These are phyloP conservation scores for Anguilla japonica DNA, from an alignment of 2,113 vertebrate species.

Conservation along the genomic window DNA sequence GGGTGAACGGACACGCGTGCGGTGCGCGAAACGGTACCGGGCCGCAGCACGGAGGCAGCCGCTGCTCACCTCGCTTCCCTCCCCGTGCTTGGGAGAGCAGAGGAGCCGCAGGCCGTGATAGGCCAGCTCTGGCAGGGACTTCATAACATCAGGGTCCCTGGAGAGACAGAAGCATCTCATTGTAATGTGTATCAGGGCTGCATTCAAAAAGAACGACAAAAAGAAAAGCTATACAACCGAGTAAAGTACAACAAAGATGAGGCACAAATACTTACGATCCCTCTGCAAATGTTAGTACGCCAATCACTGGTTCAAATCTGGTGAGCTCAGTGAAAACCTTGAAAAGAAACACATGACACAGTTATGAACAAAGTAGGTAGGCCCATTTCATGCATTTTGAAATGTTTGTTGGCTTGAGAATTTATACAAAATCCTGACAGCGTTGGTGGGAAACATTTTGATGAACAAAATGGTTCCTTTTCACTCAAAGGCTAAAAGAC, in stretches of 20 bases:
- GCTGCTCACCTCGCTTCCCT: constrained; percentile 76
- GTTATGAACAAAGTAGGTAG: not conserved
- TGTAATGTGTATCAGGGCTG: not conserved
- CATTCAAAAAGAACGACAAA: constrained; percentile 24
- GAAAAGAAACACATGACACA: constrained; percentile 27
- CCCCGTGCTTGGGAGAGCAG: constrained; percentile 76
- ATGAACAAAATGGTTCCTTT: not conserved
- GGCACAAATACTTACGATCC: constrained; percentile 32
- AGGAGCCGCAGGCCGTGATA: constrained; percentile 79
- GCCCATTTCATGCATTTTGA: not conserved
- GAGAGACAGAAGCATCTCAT: constrained; percentile 21
- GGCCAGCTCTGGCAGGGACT: constrained; percentile 79
- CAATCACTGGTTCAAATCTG: constrained; percentile 75
- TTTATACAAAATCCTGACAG: not conserved
- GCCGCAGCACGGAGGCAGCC: too few relatives aligned
- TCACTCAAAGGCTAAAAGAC: too few relatives aligned
- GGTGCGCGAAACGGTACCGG: too few relatives aligned
- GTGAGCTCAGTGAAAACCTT: constrained; percentile 82
- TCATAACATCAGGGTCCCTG: constrained; percentile 69
- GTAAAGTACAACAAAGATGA: not conserved
- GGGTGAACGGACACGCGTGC: too few relatives aligned
- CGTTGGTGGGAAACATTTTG: not conserved
- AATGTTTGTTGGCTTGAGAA: not conserved
- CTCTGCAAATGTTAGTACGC: constrained; percentile 58
- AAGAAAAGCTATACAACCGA: not conserved